Conservation (phyloP, 2,888 invertebrate species). For the Diarsia rubi region DNA sequence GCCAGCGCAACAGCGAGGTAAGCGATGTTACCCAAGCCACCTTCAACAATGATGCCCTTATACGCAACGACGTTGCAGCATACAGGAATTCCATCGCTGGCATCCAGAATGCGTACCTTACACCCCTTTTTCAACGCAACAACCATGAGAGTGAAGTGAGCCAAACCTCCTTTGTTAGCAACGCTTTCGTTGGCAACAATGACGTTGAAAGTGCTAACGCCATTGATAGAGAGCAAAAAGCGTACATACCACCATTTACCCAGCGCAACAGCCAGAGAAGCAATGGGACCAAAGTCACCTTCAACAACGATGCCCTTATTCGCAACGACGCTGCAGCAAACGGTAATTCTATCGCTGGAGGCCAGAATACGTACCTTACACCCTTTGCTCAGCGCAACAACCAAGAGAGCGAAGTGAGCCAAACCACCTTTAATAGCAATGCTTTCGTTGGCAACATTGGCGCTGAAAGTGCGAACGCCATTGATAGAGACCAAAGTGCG, state of each 20-base stretch:
- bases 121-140: conserved; percentile 67
- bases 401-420: conserved; percentile 49
- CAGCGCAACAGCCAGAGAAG: background rate
- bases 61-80: background rate
- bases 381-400: conserved; percentile 64
- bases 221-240: conserved; percentile 62
- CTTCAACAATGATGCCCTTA: conserved; percentile 60
- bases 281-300: conserved; percentile 48
- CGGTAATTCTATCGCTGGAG: background rate
- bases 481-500: conserved; percentile 66
- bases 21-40: conserved; percentile 26
- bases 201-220: conserved; percentile 4
- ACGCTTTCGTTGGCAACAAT: conserved; percentile 56
- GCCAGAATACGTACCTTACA: conserved; percentile 77
- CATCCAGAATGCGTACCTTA: conserved; percentile 75
- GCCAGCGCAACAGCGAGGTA: conserved; percentile 13
- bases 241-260: conserved; percentile 78
- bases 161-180: conserved; percentile 50
- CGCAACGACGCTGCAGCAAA: background rate
- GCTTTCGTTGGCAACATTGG: conserved; percentile 38
- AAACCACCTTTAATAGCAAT: conserved; percentile 49
- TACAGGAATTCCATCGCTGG: background rate
- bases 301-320: conserved; percentile 55
- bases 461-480: conserved; percentile 2
- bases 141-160: conserved; percentile 51